These are phyloP conservation scores for Plebejus argus DNA, from an alignment of 2,888 invertebrate genomes.

Conservation along the genomic window DNA sequence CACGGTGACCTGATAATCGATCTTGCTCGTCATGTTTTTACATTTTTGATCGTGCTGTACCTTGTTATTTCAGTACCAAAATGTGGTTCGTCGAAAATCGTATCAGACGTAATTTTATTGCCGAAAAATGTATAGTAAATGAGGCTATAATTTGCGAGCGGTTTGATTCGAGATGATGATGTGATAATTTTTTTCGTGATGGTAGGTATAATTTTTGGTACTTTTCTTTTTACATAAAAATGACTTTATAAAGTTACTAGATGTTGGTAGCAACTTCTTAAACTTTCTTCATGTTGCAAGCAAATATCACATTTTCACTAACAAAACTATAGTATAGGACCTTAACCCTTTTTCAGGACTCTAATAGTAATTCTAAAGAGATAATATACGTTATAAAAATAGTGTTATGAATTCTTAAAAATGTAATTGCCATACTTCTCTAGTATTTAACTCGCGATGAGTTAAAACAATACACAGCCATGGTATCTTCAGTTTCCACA, in stretches of 20 bases:
- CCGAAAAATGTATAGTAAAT: conserved; percentile 40
- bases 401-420: no score
- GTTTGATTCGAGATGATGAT: conserved; percentile 21
- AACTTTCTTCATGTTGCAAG: background rate
- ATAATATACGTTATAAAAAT: no score
- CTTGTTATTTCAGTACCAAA: conserved; percentile 43
- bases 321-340: no score
- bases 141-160: conserved; percentile 11
- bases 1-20: conserved; percentile 31
- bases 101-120: conserved; percentile 41
- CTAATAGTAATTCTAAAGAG: no score
- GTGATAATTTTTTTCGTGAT: conserved; percentile 26
- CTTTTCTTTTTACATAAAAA: background rate
- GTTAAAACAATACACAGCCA: no score
- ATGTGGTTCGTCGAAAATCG: conserved; percentile 44
- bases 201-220: background rate
- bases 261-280: background rate
- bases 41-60: conserved; percentile 34
- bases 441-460: no score
- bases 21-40: conserved; percentile 38
- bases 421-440: no score
- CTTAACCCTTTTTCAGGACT: no score
- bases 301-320: no score
- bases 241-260: background rate
- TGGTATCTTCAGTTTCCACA: no score